Evolutionary conservation across 2,797 vertebrate genomes (phyloP).

Genomic region (Huso huso): DNA sequence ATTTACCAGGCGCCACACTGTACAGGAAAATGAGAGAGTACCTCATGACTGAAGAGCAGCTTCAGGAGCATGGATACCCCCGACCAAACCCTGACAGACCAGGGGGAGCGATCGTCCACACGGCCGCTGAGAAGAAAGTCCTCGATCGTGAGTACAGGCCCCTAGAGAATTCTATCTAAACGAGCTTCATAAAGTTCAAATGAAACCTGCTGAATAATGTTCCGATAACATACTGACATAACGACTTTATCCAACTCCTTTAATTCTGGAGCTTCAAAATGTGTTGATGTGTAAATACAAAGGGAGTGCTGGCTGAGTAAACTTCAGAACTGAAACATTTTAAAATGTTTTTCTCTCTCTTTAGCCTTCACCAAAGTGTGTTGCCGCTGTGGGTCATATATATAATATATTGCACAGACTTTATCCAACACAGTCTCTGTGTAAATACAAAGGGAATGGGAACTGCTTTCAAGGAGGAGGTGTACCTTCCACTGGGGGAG

Average conservation of each 20-base stretch:
- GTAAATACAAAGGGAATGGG: too few species aligned
- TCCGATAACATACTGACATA: too few species aligned
- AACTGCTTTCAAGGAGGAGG: slow-evolving; percentile 82
- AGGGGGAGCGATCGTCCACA: slow-evolving; percentile 71
- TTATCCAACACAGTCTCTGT: slow-evolving; percentile 73
- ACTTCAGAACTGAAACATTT: neutral
- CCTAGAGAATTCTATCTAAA: too few species aligned
- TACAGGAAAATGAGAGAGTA: slow-evolving; percentile 77
- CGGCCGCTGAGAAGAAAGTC: slow-evolving; percentile 73
- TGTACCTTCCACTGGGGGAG: slow-evolving; percentile 87
- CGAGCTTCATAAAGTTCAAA: too few species aligned
- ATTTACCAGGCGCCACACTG: slow-evolving; percentile 58
- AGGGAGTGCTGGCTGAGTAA: too few species aligned
- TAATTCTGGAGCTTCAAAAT: too few species aligned
- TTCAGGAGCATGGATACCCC: slow-evolving; percentile 86
- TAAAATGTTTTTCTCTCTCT: neutral
- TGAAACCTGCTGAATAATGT: too few species aligned
- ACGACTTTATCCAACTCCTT: too few species aligned
- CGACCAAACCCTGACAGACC: slow-evolving; percentile 67
- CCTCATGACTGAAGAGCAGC: slow-evolving; percentile 79
- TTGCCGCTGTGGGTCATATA: slow-evolving; percentile 86
- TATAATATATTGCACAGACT: too few species aligned
- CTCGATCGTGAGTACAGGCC: slow-evolving; percentile 65
- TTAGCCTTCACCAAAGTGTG: slow-evolving; percentile 81
- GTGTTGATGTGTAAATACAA: too few species aligned